A percentile compares a stretch with the other conserved stretches of the same genome.
Conservation (phyloP, 30 jellyfish, hydroid and myxozoan genomes). For the Hydractinia echinata region DNA sequence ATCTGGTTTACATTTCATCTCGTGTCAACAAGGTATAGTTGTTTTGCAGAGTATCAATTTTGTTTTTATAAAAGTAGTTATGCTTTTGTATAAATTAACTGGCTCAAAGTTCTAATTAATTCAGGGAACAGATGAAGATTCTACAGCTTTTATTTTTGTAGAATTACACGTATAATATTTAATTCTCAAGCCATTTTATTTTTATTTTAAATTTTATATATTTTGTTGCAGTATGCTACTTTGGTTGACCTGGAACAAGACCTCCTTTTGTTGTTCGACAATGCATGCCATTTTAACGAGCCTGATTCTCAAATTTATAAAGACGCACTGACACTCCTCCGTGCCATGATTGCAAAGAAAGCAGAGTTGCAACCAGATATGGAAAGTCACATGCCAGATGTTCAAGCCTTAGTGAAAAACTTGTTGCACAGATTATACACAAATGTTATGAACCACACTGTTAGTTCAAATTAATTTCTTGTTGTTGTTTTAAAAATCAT, state of each 20-base stretch:
- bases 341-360: slow-evolving; percentile 86
- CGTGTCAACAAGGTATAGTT: slow-evolving; percentile 76
- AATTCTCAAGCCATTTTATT: not conserved
- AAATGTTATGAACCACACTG: slow-evolving; percentile 69
- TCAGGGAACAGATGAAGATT: too few species aligned
- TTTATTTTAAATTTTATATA: not conserved
- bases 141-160: too few species aligned
- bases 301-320: slow-evolving; percentile 98
- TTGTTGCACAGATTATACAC: slow-evolving; percentile 54
- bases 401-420: slow-evolving; percentile 49
- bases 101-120: too few species aligned
- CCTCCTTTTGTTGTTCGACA: slow-evolving; percentile 84
- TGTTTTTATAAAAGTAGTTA: too few species aligned
- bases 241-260: slow-evolving; percentile 96
- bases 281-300: slow-evolving; percentile 96
- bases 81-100: too few species aligned
- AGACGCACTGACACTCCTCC: slow-evolving; percentile 88
- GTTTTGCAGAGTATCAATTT: too few species aligned
- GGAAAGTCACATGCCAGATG: slow-evolving; percentile 60
- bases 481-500: too few species aligned
- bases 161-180: not conserved
- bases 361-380: slow-evolving; percentile 47
- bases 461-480: not conserved
- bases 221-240: slow-evolving; percentile 52
- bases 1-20: slow-evolving; percentile 65